Conservation (phyloP, 2,888 invertebrate genomes). For the Tanypteryx hageni region DNA sequence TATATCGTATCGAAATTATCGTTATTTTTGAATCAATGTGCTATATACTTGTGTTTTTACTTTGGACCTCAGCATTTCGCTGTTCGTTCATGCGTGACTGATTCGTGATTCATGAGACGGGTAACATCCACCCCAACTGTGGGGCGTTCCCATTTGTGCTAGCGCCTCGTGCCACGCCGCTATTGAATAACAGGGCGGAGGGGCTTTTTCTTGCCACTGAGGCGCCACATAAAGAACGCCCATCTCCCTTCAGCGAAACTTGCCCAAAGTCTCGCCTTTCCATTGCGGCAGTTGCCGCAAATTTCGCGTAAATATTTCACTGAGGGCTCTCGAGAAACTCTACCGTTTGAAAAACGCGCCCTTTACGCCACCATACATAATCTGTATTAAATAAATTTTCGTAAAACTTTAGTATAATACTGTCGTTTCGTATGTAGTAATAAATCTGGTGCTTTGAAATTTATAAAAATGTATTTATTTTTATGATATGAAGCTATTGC, state of each 20-base stretch:
- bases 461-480: no score
- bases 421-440: no score
- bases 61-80: neutral
- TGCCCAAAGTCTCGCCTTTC: neutral
- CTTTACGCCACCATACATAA: no score
- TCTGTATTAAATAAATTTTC: no score
- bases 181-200: conserved; percentile 19
- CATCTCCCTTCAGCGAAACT: neutral
- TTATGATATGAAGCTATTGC: no score
- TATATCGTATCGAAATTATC: neutral
- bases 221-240: neutral
- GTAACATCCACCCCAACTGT: neutral
- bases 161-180: neutral
- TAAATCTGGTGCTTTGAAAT: no score
- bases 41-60: neutral
- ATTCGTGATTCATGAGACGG: conserved; percentile 1
- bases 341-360: neutral
- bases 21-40: neutral
- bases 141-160: neutral
- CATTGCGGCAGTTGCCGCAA: neutral
- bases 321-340: neutral
- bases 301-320: neutral
- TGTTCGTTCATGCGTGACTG: neutral
- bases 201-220: conserved; percentile 4
- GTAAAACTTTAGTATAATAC: no score